Conservation (phyloP, 2,888 invertebrate species). For the Helicoverpa assulta region DNA sequence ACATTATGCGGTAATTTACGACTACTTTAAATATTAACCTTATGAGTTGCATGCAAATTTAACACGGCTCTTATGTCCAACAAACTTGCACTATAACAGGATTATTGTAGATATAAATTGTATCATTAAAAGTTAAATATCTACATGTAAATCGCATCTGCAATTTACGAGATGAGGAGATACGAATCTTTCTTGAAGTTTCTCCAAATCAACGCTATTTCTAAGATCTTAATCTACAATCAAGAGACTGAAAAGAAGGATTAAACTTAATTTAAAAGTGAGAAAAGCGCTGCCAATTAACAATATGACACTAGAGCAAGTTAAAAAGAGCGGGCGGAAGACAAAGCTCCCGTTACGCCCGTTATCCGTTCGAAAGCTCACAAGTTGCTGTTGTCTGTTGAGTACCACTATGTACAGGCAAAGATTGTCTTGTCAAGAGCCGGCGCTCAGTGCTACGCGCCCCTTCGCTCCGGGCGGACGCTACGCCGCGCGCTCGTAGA, state of each 20-base stretch:
- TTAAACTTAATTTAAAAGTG: slow-evolving; percentile 47
- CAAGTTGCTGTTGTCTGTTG: slow-evolving; percentile 84
- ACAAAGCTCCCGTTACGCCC: slow-evolving; percentile 82
- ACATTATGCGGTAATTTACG: slow-evolving; percentile 34
- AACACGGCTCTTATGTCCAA: not conserved
- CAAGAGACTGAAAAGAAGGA: slow-evolving; percentile 31
- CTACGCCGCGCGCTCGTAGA: slow-evolving; percentile 69
- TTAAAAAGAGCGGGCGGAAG: slow-evolving; percentile 75
- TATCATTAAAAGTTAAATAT: not conserved
- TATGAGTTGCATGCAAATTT: slow-evolving; percentile 31
- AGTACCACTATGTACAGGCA: slow-evolving; percentile 82
- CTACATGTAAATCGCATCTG: not conserved
- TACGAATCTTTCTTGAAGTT: not conserved
- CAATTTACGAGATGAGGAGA: not conserved
- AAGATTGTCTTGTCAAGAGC: slow-evolving; percentile 89
- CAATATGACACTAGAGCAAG: slow-evolving; percentile 68
- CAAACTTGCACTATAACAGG: slow-evolving; percentile 7
- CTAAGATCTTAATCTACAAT: slow-evolving; percentile 23
- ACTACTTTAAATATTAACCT: slow-evolving; percentile 42
- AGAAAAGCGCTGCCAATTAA: slow-evolving; percentile 68
- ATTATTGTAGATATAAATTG: not conserved
- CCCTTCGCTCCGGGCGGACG: slow-evolving; percentile 83
- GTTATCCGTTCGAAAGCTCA: slow-evolving; percentile 85
- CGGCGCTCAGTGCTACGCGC: slow-evolving; percentile 84
- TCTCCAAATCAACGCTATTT: not conserved